These are phyloP conservation scores for Monochamus alternatus DNA, from an alignment of 2,888 invertebrate genomes.

Conservation along the genomic window DNA sequence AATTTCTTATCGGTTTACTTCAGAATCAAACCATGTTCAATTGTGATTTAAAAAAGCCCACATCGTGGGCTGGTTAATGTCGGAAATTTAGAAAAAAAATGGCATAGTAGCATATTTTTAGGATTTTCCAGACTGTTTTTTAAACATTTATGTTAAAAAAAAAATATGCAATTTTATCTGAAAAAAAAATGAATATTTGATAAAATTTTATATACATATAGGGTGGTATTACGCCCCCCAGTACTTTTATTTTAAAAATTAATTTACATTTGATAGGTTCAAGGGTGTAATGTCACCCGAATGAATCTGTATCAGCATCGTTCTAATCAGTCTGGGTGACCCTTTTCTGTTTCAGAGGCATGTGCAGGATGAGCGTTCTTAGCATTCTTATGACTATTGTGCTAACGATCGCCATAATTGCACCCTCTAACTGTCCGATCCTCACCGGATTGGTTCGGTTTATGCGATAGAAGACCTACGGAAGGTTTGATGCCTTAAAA, in stretches of 20 bases:
- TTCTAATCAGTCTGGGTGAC: constrained; percentile 72
- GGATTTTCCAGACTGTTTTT: constrained; percentile 27
- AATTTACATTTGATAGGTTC: neutral
- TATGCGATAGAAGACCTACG: constrained; percentile 68
- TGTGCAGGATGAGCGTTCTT: constrained; percentile 82
- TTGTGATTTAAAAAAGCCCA: constrained; percentile 45
- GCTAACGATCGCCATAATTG: constrained; percentile 71
- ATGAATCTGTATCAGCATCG: neutral
- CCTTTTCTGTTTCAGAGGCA: constrained; percentile 87
- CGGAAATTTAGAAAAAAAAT: constrained; percentile 15
- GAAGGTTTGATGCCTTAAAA: constrained; percentile 64
- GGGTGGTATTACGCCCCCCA: constrained; percentile 7
- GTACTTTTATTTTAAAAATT: neutral
- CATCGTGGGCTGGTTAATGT: constrained; percentile 20
- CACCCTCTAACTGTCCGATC: constrained; percentile 69
- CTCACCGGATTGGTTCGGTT: constrained; percentile 59
- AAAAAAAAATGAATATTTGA: neutral
- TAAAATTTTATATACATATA: neutral
- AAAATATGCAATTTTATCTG: neutral
- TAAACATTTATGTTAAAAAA: neutral
- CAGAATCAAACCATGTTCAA: constrained; percentile 55
- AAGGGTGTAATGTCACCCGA: constrained; percentile 18
- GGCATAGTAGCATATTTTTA: constrained; percentile 19
- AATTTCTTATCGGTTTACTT: constrained; percentile 50
- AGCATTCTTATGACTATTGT: constrained; percentile 64